These are phyloP conservation scores for Paracentrotus lividus DNA, from an alignment of 53 echinoderm and acorn worm species.

Conservation along the genomic window DNA sequence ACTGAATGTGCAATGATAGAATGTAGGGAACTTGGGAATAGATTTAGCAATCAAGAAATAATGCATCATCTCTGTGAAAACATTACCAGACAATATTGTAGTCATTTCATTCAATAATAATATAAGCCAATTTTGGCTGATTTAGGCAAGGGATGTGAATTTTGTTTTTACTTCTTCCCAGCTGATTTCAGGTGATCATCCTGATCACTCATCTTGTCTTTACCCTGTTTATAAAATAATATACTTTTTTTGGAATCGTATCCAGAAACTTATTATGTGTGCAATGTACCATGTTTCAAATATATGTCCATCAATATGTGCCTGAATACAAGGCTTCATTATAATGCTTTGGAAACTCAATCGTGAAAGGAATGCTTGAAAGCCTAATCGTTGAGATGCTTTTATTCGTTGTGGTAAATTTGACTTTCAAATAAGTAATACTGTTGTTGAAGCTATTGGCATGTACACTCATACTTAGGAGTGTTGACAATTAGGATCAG, in stretches of 20 bases:
- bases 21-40: not conserved
- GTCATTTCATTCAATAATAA: too few species aligned
- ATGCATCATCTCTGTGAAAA: not conserved
- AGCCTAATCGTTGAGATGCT: not conserved
- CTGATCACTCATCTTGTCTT: too few species aligned
- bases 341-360: not conserved
- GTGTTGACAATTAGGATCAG: slow-evolving; percentile 22
- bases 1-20: not conserved
- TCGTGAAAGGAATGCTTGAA: not conserved
- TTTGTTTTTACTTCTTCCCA: too few species aligned
- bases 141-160: too few species aligned
- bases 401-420: not conserved
- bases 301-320: not conserved
- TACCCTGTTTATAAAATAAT: too few species aligned
- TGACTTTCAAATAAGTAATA: slow-evolving; percentile 17
- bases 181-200: too few species aligned
- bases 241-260: too few species aligned
- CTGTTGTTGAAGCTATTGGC: slow-evolving; percentile 15
- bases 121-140: too few species aligned
- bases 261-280: not conserved
- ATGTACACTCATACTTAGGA: not conserved
- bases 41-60: not conserved
- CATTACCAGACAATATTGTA: not conserved
- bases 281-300: not conserved
- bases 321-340: not conserved